Conservation (phyloP, 1,140 invertebrate genomes). For the Euwallacea fornicatus region DNA sequence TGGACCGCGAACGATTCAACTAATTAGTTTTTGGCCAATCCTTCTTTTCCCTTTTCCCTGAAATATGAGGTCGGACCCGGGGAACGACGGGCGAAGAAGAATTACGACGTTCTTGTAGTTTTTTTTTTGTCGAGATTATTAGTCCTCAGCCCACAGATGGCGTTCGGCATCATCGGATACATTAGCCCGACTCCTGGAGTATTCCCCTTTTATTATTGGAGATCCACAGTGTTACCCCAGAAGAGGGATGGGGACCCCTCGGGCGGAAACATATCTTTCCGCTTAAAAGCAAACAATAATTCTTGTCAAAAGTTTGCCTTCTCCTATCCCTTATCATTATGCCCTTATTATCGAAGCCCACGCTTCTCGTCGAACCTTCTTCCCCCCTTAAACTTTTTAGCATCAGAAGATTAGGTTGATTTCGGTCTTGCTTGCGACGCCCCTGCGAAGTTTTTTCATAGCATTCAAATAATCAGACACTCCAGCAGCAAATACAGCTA, state of each 20-base stretch:
- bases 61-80: slow-evolving; percentile 8
- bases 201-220: neutral
- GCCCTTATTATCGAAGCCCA: slow-evolving; percentile 20
- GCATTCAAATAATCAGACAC: too few relatives aligned
- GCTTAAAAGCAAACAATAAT: slow-evolving; percentile 31
- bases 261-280: slow-evolving; percentile 24
- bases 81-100: neutral
- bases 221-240: neutral
- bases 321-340: slow-evolving; percentile 18
- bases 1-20: slow-evolving; percentile 23
- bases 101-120: neutral
- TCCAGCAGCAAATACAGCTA: too few relatives aligned
- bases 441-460: neutral
- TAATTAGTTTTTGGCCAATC: slow-evolving; percentile 29
- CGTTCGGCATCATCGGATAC: neutral
- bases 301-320: slow-evolving; percentile 19
- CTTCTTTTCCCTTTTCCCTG: slow-evolving; percentile 18
- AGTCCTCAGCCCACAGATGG: neutral
- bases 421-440: neutral
- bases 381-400: too few relatives aligned
- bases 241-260: neutral
- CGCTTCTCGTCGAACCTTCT: neutral
- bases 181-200: neutral
- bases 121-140: slow-evolving; percentile 3
- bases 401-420: neutral